Evolutionary conservation across 2,888 invertebrate genomes (phyloP), one percentile per base, ranked within the genome.

Genomic region (Metalampra italica): DNA sequence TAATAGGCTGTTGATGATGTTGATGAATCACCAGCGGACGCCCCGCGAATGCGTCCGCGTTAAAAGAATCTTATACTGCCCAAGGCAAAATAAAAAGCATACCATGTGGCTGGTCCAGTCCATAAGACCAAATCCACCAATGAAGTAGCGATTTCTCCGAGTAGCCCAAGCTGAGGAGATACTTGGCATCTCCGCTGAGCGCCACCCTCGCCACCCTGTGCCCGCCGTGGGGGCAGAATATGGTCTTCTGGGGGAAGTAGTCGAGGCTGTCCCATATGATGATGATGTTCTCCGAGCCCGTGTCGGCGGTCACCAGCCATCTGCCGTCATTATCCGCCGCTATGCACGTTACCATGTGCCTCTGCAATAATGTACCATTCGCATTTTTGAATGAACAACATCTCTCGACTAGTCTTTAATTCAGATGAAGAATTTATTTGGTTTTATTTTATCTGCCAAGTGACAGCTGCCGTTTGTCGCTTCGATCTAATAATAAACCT

Each of bases 61-160:
- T n/a, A n/a, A 22, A 22, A 22, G 5, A 22, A 5, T 22, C 22
- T 22, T 22, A 22, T 22, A n/a, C n/a, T 22, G 22, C 22, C n/a
- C n/a, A n/a, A 22, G 5, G 22, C 22, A 22, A 22, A 22, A 22
- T 22, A 22, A 22, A 22, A 22, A 22, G 22, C 12, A 3, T 73
- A 92, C 92, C 92, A 66, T 92, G 86, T 4, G 92, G 90, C 42
- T 67, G 59, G 9, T 90, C 82, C 8, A 60, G 60, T 3, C 91
- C 92, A 29, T 68, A 79, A 32, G 91, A 90, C 93, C 93, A 93
- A 41, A 91, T 75, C 93, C 93, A 93, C 75, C 93, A 90, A 54
- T 90, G 77, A 0, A 93, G 56, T 0, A 66, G 64, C 15, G 90
- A 87, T 46, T 71, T 72, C 0, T 79, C 75, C 42, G 80, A 82